phyloP scores from a whole-genome alignment of 2,888 invertebrate species.

The Diloba caeruleocephala region DNA sequence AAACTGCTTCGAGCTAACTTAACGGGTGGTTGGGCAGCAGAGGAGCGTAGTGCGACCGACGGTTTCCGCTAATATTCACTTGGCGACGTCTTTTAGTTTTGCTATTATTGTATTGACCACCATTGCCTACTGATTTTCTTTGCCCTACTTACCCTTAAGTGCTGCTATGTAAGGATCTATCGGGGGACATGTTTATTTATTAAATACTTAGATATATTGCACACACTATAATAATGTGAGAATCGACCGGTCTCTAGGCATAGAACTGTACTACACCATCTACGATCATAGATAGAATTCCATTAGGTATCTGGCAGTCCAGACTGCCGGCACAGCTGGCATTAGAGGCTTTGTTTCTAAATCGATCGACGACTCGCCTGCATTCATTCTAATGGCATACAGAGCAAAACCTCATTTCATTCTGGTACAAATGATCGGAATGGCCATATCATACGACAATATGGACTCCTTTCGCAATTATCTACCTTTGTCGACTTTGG shows the following conservation, averaged over 20 bases:
- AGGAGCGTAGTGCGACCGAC: no score
- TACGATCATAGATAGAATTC: conserved; percentile 47
- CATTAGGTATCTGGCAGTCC: conserved; percentile 41
- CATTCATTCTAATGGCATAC: conserved; percentile 54
- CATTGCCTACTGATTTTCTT: no score
- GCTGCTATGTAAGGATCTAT: no score
- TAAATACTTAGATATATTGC: no score
- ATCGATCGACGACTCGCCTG: conserved; percentile 47
- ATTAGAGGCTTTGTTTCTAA: conserved; percentile 59
- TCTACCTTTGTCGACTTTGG: conserved; percentile 19
- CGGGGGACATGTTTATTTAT: no score
- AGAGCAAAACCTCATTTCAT: conserved; percentile 42
- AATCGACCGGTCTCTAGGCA: conserved; percentile 5
- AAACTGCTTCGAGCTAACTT: no score
- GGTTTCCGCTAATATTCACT: no score
- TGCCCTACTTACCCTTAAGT: no score
- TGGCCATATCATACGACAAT: conserved; percentile 30
- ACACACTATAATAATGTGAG: no score
- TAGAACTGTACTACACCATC: conserved; percentile 30
- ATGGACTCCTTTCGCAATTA: conserved; percentile 25
- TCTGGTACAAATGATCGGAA: conserved; percentile 42
- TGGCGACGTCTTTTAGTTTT: no score
- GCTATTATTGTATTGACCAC: no score
- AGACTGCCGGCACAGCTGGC: conserved; percentile 44
- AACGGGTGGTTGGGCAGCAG: no score